Evolutionary conservation across 1,140 invertebrate species (phyloP).

Genomic region (Ceratosolen solmsi): DNA sequence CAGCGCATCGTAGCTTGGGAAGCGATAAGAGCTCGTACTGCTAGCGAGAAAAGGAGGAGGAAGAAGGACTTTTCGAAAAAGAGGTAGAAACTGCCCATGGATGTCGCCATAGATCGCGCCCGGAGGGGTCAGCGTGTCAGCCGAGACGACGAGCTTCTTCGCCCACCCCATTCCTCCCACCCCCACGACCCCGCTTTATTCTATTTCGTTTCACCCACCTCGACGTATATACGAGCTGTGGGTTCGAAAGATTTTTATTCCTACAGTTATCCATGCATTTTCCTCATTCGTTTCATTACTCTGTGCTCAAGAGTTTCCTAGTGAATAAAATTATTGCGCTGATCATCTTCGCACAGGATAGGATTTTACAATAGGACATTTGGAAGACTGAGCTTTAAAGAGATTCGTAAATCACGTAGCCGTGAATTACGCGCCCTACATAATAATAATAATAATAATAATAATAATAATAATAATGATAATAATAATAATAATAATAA

Average conservation of each 20-base stretch:
- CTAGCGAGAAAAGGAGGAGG: constrained; percentile 10
- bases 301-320: neutral
- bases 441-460: too few relatives aligned
- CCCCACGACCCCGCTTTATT: too few relatives aligned
- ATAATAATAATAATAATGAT: too few relatives aligned
- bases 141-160: neutral
- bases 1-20: constrained; percentile 38
- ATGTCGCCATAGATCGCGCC: constrained; percentile 34
- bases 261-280: neutral
- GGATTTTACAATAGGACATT: too few relatives aligned
- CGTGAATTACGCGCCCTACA: neutral
- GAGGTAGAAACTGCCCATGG: neutral
- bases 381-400: too few relatives aligned
- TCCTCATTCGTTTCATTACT: neutral
- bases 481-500: too few relatives aligned
- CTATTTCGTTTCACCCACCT: too few relatives aligned
- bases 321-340: too few relatives aligned
- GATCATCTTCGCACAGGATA: too few relatives aligned
- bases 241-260: neutral
- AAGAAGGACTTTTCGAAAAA: constrained; percentile 14
- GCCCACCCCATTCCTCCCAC: neutral
- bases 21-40: constrained; percentile 58
- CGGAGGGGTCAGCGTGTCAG: constrained; percentile 58
- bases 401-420: neutral
- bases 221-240: neutral